Evolutionary conservation across 30 jellyfish, hydroid and myxozoan species (phyloP), one percentile per base, ranked within the genome.

Genomic region (Hydra vulgaris): DNA sequence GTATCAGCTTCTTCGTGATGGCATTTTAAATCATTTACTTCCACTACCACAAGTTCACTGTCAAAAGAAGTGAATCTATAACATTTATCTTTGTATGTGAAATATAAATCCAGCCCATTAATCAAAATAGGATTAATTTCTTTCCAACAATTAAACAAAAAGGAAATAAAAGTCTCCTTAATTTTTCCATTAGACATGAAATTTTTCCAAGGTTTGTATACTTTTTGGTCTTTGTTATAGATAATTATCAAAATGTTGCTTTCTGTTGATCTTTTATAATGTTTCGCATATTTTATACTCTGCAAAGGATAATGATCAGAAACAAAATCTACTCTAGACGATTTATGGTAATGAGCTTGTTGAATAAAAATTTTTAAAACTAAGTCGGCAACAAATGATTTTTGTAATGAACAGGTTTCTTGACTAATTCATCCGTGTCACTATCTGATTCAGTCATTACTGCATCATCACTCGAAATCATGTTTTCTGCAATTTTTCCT

Each of bases 211-310:
- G 21, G 1, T 18, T 27, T 18, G 21, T 17, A 21, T 15, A 21
- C 21, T 15, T 71, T 71, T 21, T 71, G 84, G 20, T 0, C 84
- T 40, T 19, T 0, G n/a, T 20, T 53, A 20, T 19, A 16, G 21
- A 78, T 78, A 21, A 17, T 55, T 22, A 78, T 53, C 15, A 78
- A 17, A 19, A 16, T n/a, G 17, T 53, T 21, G 16, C 52, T 0
- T 15, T 26, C 85, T 19, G n/a, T 53, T 17, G 88, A 87, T 26
- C 95, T 77, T 87, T 81, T 77, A 56, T 69, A 79, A 40, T 88
- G 55, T 68, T 87, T 88, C 17, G 89, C 85, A 81, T 82, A 20
- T 52, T 81, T 82, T 19, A 87, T 87, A 74, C 95, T 81, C 25
- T 88, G 95, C 55, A n/a, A n/a, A n/a, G n/a, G n/a, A n/a, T n/a